These are phyloP conservation scores for Brachionus calyciflorus DNA, from an alignment of 1,140 invertebrate species.

Conservation along the genomic window DNA sequence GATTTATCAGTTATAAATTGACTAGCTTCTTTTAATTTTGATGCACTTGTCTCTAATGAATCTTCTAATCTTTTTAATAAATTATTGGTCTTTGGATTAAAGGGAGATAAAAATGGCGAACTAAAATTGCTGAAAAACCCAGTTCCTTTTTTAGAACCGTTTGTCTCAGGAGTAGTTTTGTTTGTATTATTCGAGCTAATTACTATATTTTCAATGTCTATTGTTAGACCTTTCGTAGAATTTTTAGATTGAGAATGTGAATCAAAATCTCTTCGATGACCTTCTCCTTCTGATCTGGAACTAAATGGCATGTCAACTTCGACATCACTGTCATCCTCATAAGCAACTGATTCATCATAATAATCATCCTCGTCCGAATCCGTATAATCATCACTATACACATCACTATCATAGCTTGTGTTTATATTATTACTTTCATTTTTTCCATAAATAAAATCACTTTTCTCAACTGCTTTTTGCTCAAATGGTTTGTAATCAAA, in stretches of 20 bases:
- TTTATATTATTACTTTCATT: not conserved
- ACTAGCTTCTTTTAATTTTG: not conserved
- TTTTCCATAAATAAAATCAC: constrained; percentile 21
- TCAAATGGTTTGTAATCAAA: constrained; percentile 4
- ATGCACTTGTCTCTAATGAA: not conserved
- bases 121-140: not conserved
- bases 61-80: not conserved
- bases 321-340: constrained; percentile 20
- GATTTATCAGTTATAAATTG: constrained; percentile 11
- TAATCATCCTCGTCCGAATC: not conserved
- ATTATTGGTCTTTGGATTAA: not conserved
- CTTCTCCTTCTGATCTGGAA: not conserved
- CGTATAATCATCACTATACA: constrained; percentile 21
- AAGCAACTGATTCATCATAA: not conserved
- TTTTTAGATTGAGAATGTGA: not conserved
- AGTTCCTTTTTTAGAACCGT: not conserved
- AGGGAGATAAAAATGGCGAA: not conserved
- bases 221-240: not conserved
- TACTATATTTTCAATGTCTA: not conserved
- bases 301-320: not conserved
- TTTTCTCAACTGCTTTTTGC: no score
- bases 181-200: not conserved
- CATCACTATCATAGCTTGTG: constrained; percentile 12
- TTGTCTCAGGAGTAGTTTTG: not conserved
- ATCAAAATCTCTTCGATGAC: not conserved